phyloP scores from a whole-genome alignment of 2,113 vertebrate species.

The Tachuris rubrigastra region DNA sequence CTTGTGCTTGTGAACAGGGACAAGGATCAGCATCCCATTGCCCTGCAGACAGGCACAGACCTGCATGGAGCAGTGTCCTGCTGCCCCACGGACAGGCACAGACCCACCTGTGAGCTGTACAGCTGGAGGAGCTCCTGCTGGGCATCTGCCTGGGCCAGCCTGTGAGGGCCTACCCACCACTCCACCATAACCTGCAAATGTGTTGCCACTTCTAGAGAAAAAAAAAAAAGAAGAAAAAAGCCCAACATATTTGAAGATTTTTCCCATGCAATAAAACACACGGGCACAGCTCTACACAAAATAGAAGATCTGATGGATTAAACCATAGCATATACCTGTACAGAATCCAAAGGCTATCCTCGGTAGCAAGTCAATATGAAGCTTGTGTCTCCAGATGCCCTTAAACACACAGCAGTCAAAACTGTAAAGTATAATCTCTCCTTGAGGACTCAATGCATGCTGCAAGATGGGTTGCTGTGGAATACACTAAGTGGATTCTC shows the following conservation, averaged over 20 bases:
- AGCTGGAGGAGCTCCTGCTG: background rate
- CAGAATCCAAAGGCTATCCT: background rate
- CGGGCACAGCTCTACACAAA: background rate
- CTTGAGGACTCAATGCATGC: background rate
- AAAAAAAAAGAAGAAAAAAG: background rate
- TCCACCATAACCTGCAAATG: background rate
- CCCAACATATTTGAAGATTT: background rate
- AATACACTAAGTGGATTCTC: background rate
- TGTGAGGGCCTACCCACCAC: background rate
- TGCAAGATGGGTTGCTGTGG: background rate
- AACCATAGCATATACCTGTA: background rate
- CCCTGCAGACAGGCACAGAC: background rate
- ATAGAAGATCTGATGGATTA: background rate
- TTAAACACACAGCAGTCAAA: background rate
- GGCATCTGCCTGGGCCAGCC: background rate
- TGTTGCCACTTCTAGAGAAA: background rate
- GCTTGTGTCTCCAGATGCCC: background rate
- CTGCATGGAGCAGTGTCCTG: background rate
- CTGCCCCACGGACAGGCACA: background rate
- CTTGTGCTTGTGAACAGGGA: background rate
- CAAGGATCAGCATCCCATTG: background rate
- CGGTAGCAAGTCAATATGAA: background rate
- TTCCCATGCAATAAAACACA: background rate
- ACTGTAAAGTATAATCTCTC: background rate
- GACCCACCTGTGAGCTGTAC: background rate